Evolutionary conservation across 2,888 invertebrate species (phyloP).

Genomic region (Eulithis prunata): DNA sequence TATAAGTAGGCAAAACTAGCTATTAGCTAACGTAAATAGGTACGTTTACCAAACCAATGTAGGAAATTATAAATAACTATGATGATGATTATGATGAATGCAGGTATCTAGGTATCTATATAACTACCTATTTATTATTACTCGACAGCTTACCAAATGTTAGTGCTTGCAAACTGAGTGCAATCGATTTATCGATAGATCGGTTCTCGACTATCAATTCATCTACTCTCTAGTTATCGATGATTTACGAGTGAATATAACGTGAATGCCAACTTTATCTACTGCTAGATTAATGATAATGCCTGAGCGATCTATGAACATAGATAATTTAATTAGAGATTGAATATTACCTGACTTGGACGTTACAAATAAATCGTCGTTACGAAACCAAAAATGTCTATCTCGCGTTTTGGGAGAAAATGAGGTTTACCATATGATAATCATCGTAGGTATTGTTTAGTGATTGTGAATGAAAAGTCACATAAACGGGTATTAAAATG

Average conservation of each 20-base stretch:
- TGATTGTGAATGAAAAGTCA: no score
- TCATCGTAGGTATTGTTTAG: no score
- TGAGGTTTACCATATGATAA: no score
- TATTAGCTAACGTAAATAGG: no score
- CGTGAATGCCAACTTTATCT: slow-evolving; percentile 9
- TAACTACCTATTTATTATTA: no score
- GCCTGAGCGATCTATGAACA: background rate
- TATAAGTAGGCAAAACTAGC: no score
- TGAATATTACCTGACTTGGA: background rate
- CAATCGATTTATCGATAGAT: slow-evolving; percentile 11
- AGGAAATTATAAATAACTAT: no score
- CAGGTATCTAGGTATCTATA: background rate
- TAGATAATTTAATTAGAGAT: slow-evolving; percentile 8
- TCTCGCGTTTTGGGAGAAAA: no score
- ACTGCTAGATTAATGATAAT: slow-evolving; percentile 9
- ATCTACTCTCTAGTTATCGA: slow-evolving; percentile 22
- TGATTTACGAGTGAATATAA: slow-evolving; percentile 16
- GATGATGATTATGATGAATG: no score
- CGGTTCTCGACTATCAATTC: slow-evolving; percentile 8
- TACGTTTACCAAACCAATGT: no score
- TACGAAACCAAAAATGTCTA: no score
- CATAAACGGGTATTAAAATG: no score
- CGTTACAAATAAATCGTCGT: background rate
- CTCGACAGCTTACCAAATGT: slow-evolving; percentile 15
- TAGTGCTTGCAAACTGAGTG: slow-evolving; percentile 1